Evolutionary conservation across 35 echinoderm and acorn worm species (phyloP).

Genomic region (Apostichopus californicus): DNA sequence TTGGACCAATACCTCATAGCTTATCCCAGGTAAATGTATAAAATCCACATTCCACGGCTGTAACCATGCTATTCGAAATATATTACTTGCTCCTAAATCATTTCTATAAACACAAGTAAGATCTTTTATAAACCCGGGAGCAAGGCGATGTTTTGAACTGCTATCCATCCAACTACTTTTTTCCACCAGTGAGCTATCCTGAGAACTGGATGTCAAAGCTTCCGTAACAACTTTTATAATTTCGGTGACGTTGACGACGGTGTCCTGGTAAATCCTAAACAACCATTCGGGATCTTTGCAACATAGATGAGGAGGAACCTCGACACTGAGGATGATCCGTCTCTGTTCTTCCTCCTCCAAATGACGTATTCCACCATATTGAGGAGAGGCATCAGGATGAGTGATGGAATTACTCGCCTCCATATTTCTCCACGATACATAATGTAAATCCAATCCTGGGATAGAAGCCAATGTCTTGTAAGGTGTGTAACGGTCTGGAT

Average conservation of each 20-base stretch:
- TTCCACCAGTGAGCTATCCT: neutral
- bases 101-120: constrained; percentile 19
- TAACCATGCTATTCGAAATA: constrained; percentile 59
- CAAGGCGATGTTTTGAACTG: neutral
- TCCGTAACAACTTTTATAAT: constrained; percentile 51
- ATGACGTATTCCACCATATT: constrained; percentile 86
- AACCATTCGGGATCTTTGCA: constrained; percentile 93
- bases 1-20: constrained; percentile 92
- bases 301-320: constrained; percentile 87
- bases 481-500: constrained; percentile 92
- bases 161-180: neutral
- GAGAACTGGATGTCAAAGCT: constrained; percentile 2
- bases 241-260: constrained; percentile 72
- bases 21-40: constrained; percentile 24
- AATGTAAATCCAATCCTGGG: constrained; percentile 69
- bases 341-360: constrained; percentile 53
- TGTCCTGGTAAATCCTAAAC: constrained; percentile 95
- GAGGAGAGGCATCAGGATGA: constrained; percentile 63
- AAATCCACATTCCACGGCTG: constrained; percentile 81
- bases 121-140: constrained; percentile 43
- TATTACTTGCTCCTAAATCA: constrained; percentile 16
- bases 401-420: constrained; percentile 59
- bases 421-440: constrained; percentile 78
- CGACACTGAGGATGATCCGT: constrained; percentile 61
- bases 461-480: constrained; percentile 83